These are phyloP conservation scores for Tinea semifulvella DNA, from an alignment of 2,888 invertebrate genomes.

Conservation along the genomic window DNA sequence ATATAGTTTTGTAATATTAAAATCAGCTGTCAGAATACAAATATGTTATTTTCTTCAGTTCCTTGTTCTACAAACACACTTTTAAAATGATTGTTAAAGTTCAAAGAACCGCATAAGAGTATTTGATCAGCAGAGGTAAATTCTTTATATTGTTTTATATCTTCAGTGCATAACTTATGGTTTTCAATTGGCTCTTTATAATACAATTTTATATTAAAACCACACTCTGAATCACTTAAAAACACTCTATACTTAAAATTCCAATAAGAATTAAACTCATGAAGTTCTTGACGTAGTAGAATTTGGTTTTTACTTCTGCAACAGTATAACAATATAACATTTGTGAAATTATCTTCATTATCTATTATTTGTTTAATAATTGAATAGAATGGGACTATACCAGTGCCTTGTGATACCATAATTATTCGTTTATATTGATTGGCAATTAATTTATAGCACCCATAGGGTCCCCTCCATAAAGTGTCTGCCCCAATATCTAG, in stretches of 20 bases:
- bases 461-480: constrained; percentile 79
- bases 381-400: constrained; percentile 74
- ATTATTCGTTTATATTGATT: constrained; percentile 48
- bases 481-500: constrained; percentile 58
- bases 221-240: constrained; percentile 36
- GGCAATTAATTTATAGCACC: constrained; percentile 55
- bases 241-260: constrained; percentile 76
- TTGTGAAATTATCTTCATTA: constrained; percentile 74
- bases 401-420: constrained; percentile 75
- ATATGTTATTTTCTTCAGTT: constrained; percentile 33
- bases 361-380: constrained; percentile 69
- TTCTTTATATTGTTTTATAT: constrained; percentile 39
- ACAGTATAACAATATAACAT: constrained; percentile 70
- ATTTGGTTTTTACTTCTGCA: constrained; percentile 65
- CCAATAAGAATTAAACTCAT: constrained; percentile 71
- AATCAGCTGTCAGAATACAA: constrained; percentile 22
- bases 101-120: constrained; percentile 69
- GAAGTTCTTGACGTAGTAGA: constrained; percentile 69
- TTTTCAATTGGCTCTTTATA: constrained; percentile 62
- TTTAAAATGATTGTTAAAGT: constrained; percentile 62
- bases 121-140: constrained; percentile 41
- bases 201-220: constrained; percentile 23
- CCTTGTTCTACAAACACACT: constrained; percentile 29
- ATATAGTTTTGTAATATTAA: background rate
- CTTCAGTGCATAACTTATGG: constrained; percentile 35